Conservation (phyloP, 1,140 invertebrate species). For the Lamellibrachia luymesi region DNA sequence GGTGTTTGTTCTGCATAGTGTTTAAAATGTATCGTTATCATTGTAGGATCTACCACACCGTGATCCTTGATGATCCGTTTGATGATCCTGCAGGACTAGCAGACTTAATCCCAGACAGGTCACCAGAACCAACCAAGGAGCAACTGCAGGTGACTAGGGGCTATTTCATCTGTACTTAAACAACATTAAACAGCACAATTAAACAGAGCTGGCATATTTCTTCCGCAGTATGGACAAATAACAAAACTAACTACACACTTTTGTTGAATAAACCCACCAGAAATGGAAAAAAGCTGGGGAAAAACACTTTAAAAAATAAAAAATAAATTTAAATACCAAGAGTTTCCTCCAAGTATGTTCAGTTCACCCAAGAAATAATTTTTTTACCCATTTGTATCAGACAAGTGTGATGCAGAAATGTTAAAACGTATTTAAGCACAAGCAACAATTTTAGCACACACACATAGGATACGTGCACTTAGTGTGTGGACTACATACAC, state of each 20-base stretch:
- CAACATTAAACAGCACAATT: background rate
- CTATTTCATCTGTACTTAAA: background rate
- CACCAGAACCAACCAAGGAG: conserved; percentile 84
- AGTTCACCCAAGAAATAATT: too few species aligned
- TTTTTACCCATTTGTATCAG: too few species aligned
- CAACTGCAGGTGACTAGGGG: conserved; percentile 63
- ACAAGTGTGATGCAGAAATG: too few species aligned
- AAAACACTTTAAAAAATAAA: background rate
- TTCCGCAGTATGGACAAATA: too few species aligned
- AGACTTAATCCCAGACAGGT: conserved; percentile 71
- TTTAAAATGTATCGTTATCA: background rate
- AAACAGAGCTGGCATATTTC: too few species aligned
- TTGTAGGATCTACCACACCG: conserved; percentile 89
- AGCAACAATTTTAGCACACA: too few species aligned
- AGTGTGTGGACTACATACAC: too few species aligned
- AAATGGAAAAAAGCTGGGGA: background rate
- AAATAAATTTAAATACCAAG: background rate
- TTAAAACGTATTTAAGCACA: too few species aligned
- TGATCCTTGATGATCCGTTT: conserved; percentile 94
- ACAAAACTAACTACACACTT: background rate
- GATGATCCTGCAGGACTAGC: conserved; percentile 77
- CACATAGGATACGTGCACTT: too few species aligned
- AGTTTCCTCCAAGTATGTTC: background rate
- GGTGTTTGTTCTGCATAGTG: background rate
- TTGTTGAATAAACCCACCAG: background rate